Conservation (phyloP, 2,797 vertebrate species). For the Periparus ater region DNA sequence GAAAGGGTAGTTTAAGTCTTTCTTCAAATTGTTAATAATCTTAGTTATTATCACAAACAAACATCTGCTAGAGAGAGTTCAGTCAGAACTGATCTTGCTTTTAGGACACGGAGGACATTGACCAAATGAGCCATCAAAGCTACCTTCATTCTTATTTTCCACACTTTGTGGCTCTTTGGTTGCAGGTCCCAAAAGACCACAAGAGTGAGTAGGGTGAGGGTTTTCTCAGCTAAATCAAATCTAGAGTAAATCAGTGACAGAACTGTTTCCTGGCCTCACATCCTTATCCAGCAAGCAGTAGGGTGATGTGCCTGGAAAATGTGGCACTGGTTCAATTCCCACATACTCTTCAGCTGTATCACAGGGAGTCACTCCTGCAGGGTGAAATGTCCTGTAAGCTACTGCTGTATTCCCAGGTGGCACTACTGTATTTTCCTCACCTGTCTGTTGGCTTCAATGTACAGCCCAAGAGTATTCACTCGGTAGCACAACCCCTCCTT, state of each 20-base stretch:
- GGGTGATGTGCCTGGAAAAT: background rate
- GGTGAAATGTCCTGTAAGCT: background rate
- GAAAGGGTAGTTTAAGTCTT: background rate
- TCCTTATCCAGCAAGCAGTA: background rate
- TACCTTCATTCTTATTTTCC: background rate
- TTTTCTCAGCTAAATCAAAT: background rate
- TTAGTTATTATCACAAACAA: background rate
- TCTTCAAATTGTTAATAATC: background rate
- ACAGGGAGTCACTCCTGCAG: background rate
- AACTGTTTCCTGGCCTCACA: background rate
- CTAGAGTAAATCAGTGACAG: background rate
- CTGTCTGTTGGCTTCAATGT: conserved; percentile 94
- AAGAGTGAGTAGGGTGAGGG: background rate
- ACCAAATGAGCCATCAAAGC: background rate
- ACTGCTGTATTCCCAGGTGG: background rate
- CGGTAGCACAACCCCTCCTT: conserved; percentile 92
- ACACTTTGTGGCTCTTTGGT: background rate
- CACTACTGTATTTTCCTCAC: conserved; percentile 73
- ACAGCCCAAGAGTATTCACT: conserved; percentile 91
- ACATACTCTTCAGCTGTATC: background rate
- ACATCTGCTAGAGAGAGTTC: background rate
- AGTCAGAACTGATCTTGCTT: background rate
- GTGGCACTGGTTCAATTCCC: background rate
- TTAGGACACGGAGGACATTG: background rate
- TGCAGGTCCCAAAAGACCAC: background rate